These are phyloP conservation scores for Zaprionus vittiger DNA, from an alignment of 1,140 invertebrate species.

Conservation along the genomic window DNA sequence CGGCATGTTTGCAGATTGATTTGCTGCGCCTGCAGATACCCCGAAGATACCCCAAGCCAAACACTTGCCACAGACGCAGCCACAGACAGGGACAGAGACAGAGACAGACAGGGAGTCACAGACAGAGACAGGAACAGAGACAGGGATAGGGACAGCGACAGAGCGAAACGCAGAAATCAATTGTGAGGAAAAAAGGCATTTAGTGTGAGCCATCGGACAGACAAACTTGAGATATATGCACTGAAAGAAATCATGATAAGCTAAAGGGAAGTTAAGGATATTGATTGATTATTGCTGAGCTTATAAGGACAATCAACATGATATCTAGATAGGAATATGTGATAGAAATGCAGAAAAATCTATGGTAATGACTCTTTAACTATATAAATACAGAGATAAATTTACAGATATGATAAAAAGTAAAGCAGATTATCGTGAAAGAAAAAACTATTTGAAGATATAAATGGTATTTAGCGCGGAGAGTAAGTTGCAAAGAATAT, in stretches of 20 bases:
- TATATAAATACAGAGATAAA: too few species aligned
- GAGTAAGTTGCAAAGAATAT: too few species aligned
- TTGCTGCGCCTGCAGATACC: conserved; percentile 72
- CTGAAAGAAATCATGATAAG: conserved; percentile 1
- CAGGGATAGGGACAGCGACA: background rate
- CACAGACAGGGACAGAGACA: background rate
- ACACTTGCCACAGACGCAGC: conserved; percentile 64
- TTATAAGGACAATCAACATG: too few species aligned
- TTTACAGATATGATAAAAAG: too few species aligned
- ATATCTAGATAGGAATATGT: too few species aligned
- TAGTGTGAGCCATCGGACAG: conserved; percentile 49
- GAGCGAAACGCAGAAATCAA: conserved; percentile 70
- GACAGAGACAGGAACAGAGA: background rate
- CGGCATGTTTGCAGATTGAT: conserved; percentile 82
- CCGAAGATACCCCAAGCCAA: conserved; percentile 51
- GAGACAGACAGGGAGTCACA: background rate
- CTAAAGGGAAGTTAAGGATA: too few species aligned
- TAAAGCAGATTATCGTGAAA: too few species aligned
- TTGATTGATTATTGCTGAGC: too few species aligned
- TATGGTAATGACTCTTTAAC: too few species aligned
- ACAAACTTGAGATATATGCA: conserved; percentile 2
- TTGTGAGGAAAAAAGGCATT: conserved; percentile 65
- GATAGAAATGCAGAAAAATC: too few species aligned
- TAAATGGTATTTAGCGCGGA: too few species aligned
- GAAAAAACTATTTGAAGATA: too few species aligned